Conservation (phyloP, 2,113 vertebrate species). For the Fukomys damarensis region DNA sequence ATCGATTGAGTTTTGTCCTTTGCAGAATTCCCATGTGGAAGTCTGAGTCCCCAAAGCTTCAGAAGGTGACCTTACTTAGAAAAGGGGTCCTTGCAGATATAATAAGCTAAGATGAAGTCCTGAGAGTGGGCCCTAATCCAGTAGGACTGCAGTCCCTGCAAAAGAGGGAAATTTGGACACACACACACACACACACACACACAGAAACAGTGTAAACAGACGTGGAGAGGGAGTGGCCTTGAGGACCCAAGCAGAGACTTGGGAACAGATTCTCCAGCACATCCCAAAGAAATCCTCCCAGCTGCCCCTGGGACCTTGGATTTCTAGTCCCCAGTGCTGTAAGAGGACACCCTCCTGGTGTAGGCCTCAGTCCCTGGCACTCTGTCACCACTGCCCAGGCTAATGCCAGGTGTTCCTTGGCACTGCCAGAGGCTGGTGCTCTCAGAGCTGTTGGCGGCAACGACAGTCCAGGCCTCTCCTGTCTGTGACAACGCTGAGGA, state of each 20-base stretch:
- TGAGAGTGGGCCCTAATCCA: not conserved
- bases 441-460: accelerated
- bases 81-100: not conserved
- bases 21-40: not conserved
- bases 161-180: not conserved
- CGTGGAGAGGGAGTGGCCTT: accelerated
- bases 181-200: not conserved
- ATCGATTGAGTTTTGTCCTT: not conserved
- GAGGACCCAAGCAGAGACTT: too few species aligned
- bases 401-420: accelerated
- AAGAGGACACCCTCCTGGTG: not conserved
- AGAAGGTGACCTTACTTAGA: not conserved
- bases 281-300: not conserved
- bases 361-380: accelerated
- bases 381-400: not conserved
- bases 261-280: not conserved
- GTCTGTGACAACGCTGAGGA: too few species aligned
- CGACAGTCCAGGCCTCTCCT: too few species aligned
- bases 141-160: too few species aligned
- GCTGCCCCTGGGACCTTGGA: not conserved
- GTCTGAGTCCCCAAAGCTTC: not conserved
- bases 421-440: accelerated
- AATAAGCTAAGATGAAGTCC: not conserved
- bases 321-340: not conserved
- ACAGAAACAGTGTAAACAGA: not conserved